Percentiles rank a stretch among this genome's conserved stretches.
Conservation (phyloP, 2,888 invertebrate species). For the Megastigmus dorsalis region DNA sequence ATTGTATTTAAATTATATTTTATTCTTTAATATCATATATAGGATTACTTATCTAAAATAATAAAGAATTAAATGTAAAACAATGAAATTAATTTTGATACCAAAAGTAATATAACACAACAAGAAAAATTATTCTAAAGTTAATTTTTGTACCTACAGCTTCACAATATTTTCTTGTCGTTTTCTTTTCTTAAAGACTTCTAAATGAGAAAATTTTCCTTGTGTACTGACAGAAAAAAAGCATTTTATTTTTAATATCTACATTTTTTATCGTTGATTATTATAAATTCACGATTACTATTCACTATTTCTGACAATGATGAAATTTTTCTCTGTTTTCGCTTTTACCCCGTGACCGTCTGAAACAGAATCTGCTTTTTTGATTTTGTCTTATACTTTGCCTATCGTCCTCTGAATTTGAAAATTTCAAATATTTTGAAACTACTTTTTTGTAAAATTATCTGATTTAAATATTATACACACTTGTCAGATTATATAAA, state of each 20-base stretch:
- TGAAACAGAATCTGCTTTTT: slow-evolving; percentile 25
- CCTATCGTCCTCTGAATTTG: slow-evolving; percentile 53
- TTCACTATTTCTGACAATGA: slow-evolving; percentile 7
- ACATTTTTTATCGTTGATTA: not conserved
- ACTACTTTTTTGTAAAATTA: slow-evolving; percentile 47
- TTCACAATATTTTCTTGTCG: not conserved
- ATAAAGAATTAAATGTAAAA: too few species aligned
- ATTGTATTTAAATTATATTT: too few species aligned
- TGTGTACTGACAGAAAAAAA: not conserved
- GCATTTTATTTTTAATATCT: not conserved
- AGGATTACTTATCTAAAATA: too few species aligned
- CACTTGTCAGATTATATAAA: not conserved
- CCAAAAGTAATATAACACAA: not conserved
- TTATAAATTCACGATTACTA: not conserved
- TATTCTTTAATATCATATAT: too few species aligned
- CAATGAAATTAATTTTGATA: too few species aligned
- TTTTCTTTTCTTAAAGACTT: not conserved
- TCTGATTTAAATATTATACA: not conserved
- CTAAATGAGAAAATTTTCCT: not conserved
- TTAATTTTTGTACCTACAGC: not conserved
- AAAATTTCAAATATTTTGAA: slow-evolving; percentile 48
- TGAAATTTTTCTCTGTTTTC: slow-evolving; percentile 30
- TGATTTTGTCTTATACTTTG: slow-evolving; percentile 40
- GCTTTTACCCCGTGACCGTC: not conserved
- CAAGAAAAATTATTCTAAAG: slow-evolving; percentile 10